These are phyloP conservation scores for Portunus trituberculatus DNA, from an alignment of 1,140 invertebrate genomes.

Conservation along the genomic window DNA sequence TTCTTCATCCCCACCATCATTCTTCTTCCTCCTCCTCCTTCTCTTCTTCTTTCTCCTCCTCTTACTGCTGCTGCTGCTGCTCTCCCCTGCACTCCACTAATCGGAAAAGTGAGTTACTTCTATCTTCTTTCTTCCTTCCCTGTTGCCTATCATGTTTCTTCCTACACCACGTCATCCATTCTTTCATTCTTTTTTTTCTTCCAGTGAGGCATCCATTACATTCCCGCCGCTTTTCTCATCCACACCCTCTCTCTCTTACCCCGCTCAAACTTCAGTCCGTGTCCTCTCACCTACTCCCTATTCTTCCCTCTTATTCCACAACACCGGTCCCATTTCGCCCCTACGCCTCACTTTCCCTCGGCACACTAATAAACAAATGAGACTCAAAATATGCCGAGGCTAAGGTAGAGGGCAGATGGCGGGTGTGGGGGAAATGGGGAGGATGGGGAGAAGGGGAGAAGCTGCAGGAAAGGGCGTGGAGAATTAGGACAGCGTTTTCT, in stretches of 20 bases:
- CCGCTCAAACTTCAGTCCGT: not conserved
- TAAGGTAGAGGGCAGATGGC: not conserved
- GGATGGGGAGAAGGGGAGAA: too few relatives aligned
- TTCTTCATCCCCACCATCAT: too few relatives aligned
- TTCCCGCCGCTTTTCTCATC: not conserved
- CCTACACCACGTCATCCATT: not conserved
- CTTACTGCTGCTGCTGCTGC: not conserved
- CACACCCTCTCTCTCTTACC: not conserved
- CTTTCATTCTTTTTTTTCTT: too few relatives aligned
- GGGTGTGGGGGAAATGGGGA: too few relatives aligned
- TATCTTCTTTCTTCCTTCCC: not conserved
- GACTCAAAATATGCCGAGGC: not conserved
- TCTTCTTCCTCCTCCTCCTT: too few relatives aligned
- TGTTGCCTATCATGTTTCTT: not conserved
- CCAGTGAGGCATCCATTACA: too few relatives aligned
- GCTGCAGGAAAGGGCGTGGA: too few relatives aligned
- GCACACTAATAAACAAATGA: conserved; percentile 4
- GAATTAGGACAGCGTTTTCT: too few relatives aligned
- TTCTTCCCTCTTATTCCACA: too few relatives aligned
- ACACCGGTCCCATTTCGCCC: too few relatives aligned
- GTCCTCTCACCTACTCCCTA: too few relatives aligned
- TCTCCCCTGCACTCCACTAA: not conserved
- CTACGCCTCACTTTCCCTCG: not conserved
- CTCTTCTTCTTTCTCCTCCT: not conserved
- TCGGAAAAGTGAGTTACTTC: not conserved